phyloP scores from a whole-genome alignment of 2,888 invertebrate species.

The Platycheirus rosarum region DNA sequence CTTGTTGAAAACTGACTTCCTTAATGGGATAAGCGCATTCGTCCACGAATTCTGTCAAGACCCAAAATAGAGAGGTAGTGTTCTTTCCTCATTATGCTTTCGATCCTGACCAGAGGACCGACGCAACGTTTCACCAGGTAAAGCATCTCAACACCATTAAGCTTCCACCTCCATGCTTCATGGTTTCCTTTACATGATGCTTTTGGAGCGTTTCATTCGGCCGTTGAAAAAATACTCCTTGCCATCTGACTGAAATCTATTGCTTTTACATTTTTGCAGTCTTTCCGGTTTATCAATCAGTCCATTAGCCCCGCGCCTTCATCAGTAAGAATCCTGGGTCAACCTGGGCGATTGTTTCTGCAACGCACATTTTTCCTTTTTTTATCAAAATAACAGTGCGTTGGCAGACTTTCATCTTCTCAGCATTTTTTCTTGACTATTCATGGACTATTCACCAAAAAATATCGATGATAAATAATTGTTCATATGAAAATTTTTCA shows the following conservation, averaged over 20 bases:
- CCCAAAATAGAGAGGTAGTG: slow-evolving; percentile 46
- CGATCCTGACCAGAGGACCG: slow-evolving; percentile 38
- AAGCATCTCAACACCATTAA: slow-evolving; percentile 31
- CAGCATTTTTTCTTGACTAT: too few species aligned
- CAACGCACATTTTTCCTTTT: too few species aligned
- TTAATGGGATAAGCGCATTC: slow-evolving; percentile 16
- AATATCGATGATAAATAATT: too few species aligned
- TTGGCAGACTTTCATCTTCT: too few species aligned
- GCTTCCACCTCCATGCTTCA: slow-evolving; percentile 34
- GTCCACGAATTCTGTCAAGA: not conserved
- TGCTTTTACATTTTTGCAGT: too few species aligned
- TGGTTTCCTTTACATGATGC: slow-evolving; percentile 16
- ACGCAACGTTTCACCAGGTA: slow-evolving; percentile 61
- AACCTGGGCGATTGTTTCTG: too few species aligned
- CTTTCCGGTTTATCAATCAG: too few species aligned
- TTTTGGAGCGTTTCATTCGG: slow-evolving; percentile 8
- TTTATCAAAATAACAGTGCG: too few species aligned
- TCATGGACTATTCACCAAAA: too few species aligned
- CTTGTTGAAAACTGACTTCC: slow-evolving; percentile 32
- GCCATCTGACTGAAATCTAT: slow-evolving; percentile 46
- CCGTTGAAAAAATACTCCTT: slow-evolving; percentile 34
- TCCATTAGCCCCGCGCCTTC: too few species aligned
- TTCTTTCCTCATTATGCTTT: slow-evolving; percentile 56
- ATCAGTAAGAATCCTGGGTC: too few species aligned
- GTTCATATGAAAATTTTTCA: too few species aligned